Conservation (phyloP, 2,113 vertebrate species). For the Atherinomorus stipes region DNA sequence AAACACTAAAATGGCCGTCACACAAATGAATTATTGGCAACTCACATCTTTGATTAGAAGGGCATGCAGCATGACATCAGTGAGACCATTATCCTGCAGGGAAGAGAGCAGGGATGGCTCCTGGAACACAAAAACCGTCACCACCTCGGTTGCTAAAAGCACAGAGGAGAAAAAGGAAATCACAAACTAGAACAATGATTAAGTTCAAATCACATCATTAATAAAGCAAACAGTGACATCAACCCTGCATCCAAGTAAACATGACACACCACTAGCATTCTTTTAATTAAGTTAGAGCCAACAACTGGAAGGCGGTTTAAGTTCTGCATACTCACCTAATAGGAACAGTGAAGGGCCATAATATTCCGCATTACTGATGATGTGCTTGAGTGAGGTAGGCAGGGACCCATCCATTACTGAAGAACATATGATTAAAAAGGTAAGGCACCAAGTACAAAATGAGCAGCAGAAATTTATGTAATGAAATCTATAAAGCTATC, state of each 20-base stretch:
- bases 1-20: neutral
- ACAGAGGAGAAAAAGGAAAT: constrained; percentile 42
- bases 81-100: constrained; percentile 95
- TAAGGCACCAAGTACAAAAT: neutral
- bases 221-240: constrained; percentile 1
- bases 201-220: neutral
- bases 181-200: neutral
- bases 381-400: constrained; percentile 97
- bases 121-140: constrained; percentile 98
- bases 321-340: constrained; percentile 84
- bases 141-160: constrained; percentile 91
- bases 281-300: neutral
- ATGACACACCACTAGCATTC: neutral
- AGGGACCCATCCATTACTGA: constrained; percentile 97
- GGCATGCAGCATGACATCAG: constrained; percentile 95
- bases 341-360: constrained; percentile 96
- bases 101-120: constrained; percentile 95
- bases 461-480: constrained; percentile 2
- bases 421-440: constrained; percentile 7
- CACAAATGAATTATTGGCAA: constrained; percentile 21
- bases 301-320: neutral
- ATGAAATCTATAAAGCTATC: neutral
- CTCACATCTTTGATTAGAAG: constrained; percentile 97
- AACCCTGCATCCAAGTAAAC: neutral
- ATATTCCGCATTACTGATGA: constrained; percentile 97